Evolutionary conservation across 2,888 invertebrate species (phyloP), one percentile per base, ranked within the genome.

Genomic region (Daptonema setosum): DNA sequence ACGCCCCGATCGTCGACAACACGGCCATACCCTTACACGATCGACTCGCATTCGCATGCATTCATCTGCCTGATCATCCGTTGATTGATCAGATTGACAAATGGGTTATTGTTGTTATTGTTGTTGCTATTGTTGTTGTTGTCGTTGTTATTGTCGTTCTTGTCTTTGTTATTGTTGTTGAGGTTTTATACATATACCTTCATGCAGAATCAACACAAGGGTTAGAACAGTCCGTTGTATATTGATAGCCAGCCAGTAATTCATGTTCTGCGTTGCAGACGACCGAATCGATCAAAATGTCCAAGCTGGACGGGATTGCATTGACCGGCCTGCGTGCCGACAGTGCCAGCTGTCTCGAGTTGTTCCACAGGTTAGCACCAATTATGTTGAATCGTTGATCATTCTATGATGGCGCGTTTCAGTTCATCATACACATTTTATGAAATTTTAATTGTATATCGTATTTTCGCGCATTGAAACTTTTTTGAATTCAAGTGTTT

Each of bases 1-100:
- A 45, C n/a, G 45, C 14, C 3, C 14, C n/a, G n/a, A n/a, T 45
- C 3, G n/a, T 45, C 45, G 45, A n/a, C 17, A n/a, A 22, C 45
- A 22, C 14, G n/a, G 22, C 3, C 5, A 5, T 54, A 47, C 54
- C 54, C 1, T 22, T 54, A 20, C 5, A 3, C 28, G 54, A 54
- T 29, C 45, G 47, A 5, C 28, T 54, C 28, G 54, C 47, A 2
- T 45, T 54, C 28, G 54, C 54, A 17, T 26, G 26, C 54, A 47
- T 47, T 28, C 28, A 54, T 41, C 47, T 54, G 28, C 25, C 45
- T 20, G 54, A 54, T 26, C 28, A 54, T 24, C 54, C 35, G 11
- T 26, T 54, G 25, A 1, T 3, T 17, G 54, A 54, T 2, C 22
- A 20, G 20, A 2, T 41, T 3, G 54, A 2, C 26, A 35, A n/a